phyloP scores from a whole-genome alignment of 2,113 vertebrate species.

The Etheostoma cragini region DNA sequence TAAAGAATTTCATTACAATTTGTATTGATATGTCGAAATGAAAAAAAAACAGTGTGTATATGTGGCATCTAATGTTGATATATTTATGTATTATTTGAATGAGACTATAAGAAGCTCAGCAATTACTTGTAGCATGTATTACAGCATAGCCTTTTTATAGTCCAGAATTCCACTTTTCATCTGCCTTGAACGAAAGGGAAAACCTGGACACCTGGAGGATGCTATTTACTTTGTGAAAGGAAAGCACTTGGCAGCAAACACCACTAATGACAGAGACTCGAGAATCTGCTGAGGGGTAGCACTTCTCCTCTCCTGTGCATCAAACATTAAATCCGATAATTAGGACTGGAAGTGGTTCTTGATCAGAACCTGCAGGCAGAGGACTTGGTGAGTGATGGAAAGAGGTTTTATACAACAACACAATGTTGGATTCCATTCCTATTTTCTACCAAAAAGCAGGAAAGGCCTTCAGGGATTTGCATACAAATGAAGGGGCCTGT shows the following conservation, averaged over 20 bases:
- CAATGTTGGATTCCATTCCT: slow-evolving; percentile 26
- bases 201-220: slow-evolving; percentile 54
- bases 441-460: slow-evolving; percentile 51
- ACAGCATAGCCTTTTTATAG: background rate
- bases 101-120: background rate
- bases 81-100: background rate
- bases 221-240: slow-evolving; percentile 53
- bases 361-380: slow-evolving; percentile 41
- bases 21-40: background rate
- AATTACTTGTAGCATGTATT: slow-evolving; percentile 18
- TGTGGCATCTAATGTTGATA: background rate
- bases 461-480: slow-evolving; percentile 61
- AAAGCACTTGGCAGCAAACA: slow-evolving; percentile 58
- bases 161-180: slow-evolving; percentile 36
- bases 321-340: slow-evolving; percentile 60
- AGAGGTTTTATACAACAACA: slow-evolving; percentile 31
- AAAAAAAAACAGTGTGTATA: background rate
- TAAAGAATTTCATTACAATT: background rate
- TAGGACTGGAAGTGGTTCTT: slow-evolving; percentile 52
- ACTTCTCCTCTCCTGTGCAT: slow-evolving; percentile 40
- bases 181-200: slow-evolving; percentile 36
- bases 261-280: slow-evolving; percentile 63
- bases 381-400: slow-evolving; percentile 35
- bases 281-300: slow-evolving; percentile 59
- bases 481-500: slow-evolving; percentile 74